A percentile compares a stretch with the other conserved stretches of the same genome.
These are phyloP conservation scores for Rambutsinella grinnellia DNA, from an alignment of 2,888 invertebrate genomes.

Conservation along the genomic window DNA sequence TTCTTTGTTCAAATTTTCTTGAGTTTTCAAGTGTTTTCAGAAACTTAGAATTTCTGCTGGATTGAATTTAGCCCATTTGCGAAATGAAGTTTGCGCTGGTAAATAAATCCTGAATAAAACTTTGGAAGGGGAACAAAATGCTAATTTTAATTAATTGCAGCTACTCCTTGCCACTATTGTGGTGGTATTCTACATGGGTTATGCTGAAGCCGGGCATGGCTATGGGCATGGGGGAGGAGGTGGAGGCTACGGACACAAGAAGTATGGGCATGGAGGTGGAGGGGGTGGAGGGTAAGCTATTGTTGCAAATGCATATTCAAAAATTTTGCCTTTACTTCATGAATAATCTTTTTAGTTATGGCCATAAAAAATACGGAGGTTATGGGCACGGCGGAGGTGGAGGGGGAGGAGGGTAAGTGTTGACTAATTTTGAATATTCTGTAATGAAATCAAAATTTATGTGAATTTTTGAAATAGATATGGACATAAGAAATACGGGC, in stretches of 20 bases:
- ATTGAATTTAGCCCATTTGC: too few relatives aligned
- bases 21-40: constrained; percentile 5
- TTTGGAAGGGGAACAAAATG: too few relatives aligned
- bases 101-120: too few relatives aligned
- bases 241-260: constrained; percentile 37
- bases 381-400: constrained; percentile 26
- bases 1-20: constrained; percentile 1
- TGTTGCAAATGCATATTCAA: neutral
- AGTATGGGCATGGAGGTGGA: constrained; percentile 27
- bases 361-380: constrained; percentile 25
- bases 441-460: neutral
- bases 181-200: constrained; percentile 20
- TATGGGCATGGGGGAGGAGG: constrained; percentile 45
- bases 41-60: too few relatives aligned
- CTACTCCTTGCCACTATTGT: neutral
- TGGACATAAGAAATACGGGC: constrained; percentile 15
- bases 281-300: constrained; percentile 19
- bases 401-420: constrained; percentile 9
- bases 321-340: neutral
- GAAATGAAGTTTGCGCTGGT: too few relatives aligned
- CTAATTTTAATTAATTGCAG: too few relatives aligned
- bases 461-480: constrained; percentile 1
- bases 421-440: neutral
- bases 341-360: constrained; percentile 1
- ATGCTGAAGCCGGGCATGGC: constrained; percentile 28